Evolutionary conservation across 1,140 invertebrate species (phyloP), one percentile per base, ranked within the genome.

Genomic region (Apis laboriosa): DNA sequence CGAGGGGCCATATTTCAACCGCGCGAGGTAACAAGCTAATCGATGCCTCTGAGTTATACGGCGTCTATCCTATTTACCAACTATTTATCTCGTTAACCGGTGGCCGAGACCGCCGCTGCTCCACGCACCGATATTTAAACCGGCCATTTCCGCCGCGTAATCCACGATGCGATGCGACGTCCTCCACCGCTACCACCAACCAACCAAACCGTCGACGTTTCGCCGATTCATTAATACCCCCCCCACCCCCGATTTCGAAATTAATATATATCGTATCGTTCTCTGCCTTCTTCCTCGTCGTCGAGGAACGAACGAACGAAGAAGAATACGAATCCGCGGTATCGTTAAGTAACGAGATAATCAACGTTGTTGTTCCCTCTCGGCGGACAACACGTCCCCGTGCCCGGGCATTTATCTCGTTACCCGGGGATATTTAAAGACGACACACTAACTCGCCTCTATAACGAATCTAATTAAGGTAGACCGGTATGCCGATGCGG

Each of bases 291-390:
- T n/a, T n/a, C n/a, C n/a, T 28, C 53, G 21, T 43, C 15, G 24
- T 9, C 13, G 72, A 43, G 21, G 19, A 17, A 56, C n/a, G 17
- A 11, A 56, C n/a, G 17, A 11, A 64, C 56, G 21, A 53, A 24
- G 72, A 17, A 53, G 34, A 21, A 66, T 34, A 74, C 17, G 80
- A 34, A 66, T 86, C n/a, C 64, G 67, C 70, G 34, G 74, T 60
- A 83, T 84, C 63, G 85, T 77, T 80, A 83, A 88, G 84, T 88
- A 88, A 88, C 87, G 77, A 88, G 87, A 88, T 88, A 88, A 88
- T 88, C 87, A 86, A 80, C 79, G 73, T 34, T 34, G 34, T 34
- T 34, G 61, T 58, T 71, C 68, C 67, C 77, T 34, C 13, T 83
- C 67, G 53, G 49, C 13, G 56, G 58, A 11, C 80, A 34, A 34